A percentile compares a stretch with the other conserved stretches of the same genome.
Evolutionary conservation across 2,888 invertebrate species (phyloP).

Genomic region (Molorchus minor): DNA sequence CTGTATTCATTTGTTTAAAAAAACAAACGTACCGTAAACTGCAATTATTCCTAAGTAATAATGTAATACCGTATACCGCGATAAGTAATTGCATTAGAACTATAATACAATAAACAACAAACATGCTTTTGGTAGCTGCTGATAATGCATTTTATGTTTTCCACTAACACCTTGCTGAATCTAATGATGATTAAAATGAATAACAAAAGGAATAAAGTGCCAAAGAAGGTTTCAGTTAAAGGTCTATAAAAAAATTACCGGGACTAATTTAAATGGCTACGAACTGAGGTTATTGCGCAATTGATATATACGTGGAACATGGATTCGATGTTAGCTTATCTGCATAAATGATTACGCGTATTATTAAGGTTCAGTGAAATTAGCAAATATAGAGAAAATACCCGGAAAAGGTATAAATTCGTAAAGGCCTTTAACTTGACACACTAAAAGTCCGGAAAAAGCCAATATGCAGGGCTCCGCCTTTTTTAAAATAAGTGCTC

Average conservation of each 20-base stretch:
- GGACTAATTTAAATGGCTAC: neutral
- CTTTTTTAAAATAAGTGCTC: no score
- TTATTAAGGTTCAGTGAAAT: no score
- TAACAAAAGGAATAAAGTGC: neutral
- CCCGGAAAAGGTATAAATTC: no score
- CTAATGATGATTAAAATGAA: neutral
- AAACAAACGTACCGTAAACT: no score
- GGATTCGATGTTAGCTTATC: neutral
- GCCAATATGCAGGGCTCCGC: no score
- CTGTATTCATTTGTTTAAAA: no score
- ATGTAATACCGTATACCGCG: neutral
- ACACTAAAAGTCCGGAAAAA: no score
- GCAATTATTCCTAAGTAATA: no score
- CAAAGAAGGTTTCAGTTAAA: no score
- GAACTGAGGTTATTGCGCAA: neutral
- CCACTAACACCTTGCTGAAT: neutral
- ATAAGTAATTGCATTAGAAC: no score
- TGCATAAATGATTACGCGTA: neutral
- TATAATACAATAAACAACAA: neutral
- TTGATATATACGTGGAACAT: neutral
- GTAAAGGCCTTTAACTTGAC: no score
- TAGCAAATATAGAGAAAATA: no score
- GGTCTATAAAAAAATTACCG: neutral
- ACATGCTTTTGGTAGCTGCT: neutral
- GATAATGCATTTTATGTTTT: neutral